Percentiles rank a stretch among this genome's conserved stretches.
Conservation (phyloP, 1,140 invertebrate genomes). For the Helicorthomorpha holstii region DNA sequence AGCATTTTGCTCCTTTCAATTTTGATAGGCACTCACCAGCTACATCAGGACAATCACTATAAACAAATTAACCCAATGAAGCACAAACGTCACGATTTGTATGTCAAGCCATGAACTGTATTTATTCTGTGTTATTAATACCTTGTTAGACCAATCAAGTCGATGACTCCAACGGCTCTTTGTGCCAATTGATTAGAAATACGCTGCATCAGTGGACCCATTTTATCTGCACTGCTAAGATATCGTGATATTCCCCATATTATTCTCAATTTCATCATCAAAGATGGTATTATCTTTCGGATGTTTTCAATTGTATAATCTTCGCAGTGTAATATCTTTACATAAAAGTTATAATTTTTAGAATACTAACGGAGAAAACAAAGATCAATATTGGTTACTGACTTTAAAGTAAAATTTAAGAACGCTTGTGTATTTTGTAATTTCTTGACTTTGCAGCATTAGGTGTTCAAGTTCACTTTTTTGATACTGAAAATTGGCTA, state of each 20-base stretch:
- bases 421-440: not conserved
- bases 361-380: not conserved
- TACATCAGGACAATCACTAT: too few species aligned
- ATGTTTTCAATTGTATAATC: conserved; percentile 26
- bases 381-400: too few species aligned
- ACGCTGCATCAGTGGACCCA: conserved; percentile 54
- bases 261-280: conserved; percentile 65
- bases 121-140: too few species aligned
- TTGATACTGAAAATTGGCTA: not conserved
- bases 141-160: too few species aligned
- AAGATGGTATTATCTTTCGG: conserved; percentile 46
- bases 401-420: not conserved
- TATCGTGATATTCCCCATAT: conserved; percentile 63
- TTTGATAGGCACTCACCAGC: too few species aligned
- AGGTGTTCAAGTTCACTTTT: not conserved
- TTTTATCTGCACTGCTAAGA: conserved; percentile 51
- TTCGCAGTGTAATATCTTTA: not conserved
- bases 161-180: conserved; percentile 38
- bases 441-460: not conserved
- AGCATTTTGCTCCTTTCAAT: conserved; percentile 30
- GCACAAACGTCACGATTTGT: too few species aligned
- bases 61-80: too few species aligned
- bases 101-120: too few species aligned
- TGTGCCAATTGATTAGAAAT: conserved; percentile 62
- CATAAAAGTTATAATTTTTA: not conserved